Conservation (phyloP, 2,113 vertebrate species). For the Clarias macrocephalus region DNA sequence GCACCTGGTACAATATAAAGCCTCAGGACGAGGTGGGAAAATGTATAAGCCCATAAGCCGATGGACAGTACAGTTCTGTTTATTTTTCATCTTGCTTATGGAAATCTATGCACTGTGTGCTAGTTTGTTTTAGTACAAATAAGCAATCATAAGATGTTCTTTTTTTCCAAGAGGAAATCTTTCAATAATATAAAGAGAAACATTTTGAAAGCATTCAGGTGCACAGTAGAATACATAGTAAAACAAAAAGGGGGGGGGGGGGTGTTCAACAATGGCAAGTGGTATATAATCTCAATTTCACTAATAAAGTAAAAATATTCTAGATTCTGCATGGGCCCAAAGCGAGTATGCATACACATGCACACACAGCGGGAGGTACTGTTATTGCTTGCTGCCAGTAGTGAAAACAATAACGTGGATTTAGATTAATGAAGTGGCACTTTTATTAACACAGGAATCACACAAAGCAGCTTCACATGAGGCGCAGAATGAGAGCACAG, state of each 20-base stretch:
- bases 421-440: conserved; percentile 67
- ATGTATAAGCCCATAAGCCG: background rate
- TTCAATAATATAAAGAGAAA: background rate
- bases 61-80: conserved; percentile 69
- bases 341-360: background rate
- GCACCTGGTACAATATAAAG: background rate
- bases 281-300: background rate
- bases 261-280: background rate
- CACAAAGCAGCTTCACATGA: conserved; percentile 66
- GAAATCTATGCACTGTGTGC: background rate
- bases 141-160: background rate
- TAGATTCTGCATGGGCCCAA: background rate
- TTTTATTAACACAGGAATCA: conserved; percentile 65
- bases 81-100: conserved; percentile 61
- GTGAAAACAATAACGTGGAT: conserved; percentile 62
- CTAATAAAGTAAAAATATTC: background rate
- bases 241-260: too few relatives aligned
- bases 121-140: too few relatives aligned
- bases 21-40: background rate
- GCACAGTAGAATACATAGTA: background rate
- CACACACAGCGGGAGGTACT: conserved; percentile 25
- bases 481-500: background rate
- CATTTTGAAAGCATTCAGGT: background rate
- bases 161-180: background rate
- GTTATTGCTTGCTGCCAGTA: conserved; percentile 56